phyloP scores from a whole-genome alignment of 2,797 vertebrate species.

The Poeciliopsis paucimaculata region DNA sequence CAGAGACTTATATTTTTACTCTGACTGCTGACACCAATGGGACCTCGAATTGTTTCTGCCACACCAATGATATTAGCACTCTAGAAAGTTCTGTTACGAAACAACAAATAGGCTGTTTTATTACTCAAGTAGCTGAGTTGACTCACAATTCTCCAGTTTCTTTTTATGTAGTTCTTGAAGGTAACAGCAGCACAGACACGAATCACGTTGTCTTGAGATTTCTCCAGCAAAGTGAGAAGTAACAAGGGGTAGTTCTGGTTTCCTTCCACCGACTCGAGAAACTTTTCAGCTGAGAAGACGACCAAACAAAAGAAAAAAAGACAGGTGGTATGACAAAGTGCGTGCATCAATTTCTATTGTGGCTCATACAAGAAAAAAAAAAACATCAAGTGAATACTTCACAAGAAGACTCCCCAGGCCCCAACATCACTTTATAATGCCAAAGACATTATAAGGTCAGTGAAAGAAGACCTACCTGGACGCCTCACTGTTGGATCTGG shows the following conservation, averaged over 20 bases:
- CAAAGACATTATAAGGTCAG: not conserved
- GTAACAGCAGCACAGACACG: constrained; percentile 97
- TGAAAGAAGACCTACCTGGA: constrained; percentile 82
- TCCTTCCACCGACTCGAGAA: constrained; percentile 95
- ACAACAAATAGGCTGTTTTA: not conserved
- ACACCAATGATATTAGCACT: not conserved
- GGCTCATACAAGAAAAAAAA: not conserved
- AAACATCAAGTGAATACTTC: not conserved
- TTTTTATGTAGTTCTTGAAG: constrained; percentile 99
- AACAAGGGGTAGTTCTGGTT: constrained; percentile 94
- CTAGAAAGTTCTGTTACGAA: not conserved
- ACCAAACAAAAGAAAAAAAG: not conserved
- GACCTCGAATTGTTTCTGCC: not conserved
- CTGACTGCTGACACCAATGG: not conserved
- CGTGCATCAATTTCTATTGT: not conserved
- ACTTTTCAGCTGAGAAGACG: constrained; percentile 90
- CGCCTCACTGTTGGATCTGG: constrained; percentile 93
- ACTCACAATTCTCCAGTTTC: constrained; percentile 98
- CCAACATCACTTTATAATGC: not conserved
- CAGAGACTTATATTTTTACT: not conserved
- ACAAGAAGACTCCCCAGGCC: not conserved
- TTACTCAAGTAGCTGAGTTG: not conserved
- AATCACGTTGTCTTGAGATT: constrained; percentile 96
- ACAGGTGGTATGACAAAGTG: not conserved
- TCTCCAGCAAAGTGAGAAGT: constrained; percentile 92